phyloP scores from a whole-genome alignment of 2,888 invertebrate species.

The Craniophora ligustri region DNA sequence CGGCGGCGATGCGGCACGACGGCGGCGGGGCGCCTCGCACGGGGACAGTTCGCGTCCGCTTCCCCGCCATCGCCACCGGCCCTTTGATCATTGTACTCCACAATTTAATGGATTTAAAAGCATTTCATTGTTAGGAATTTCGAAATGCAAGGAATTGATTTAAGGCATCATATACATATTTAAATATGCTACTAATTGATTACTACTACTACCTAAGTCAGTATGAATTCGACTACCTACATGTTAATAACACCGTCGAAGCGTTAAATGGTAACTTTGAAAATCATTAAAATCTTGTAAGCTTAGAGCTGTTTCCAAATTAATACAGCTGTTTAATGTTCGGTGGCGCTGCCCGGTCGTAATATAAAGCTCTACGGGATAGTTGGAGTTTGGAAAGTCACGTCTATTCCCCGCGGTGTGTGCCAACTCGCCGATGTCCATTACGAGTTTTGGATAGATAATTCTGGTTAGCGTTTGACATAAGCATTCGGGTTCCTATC shows the following conservation, averaged over 20 bases:
- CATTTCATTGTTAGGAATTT: constrained; percentile 73
- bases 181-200: constrained; percentile 31
- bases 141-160: constrained; percentile 54
- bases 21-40: constrained; percentile 54
- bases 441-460: constrained; percentile 58
- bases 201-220: too few species aligned
- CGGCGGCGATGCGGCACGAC: constrained; percentile 46
- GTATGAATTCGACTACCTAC: too few species aligned
- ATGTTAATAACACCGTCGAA: constrained; percentile 3
- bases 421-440: constrained; percentile 56
- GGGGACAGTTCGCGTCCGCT: constrained; percentile 55
- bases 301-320: constrained; percentile 39
- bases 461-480: constrained; percentile 40
- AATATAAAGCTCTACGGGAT: constrained; percentile 52
- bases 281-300: constrained; percentile 1
- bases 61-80: constrained; percentile 60
- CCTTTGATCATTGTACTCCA: constrained; percentile 76
- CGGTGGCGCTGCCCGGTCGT: constrained; percentile 43
- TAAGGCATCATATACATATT: constrained; percentile 45
- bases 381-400: constrained; percentile 56
- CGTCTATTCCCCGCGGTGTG: constrained; percentile 57
- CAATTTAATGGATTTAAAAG: constrained; percentile 81
- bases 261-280: constrained; percentile 12
- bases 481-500: constrained; percentile 31
- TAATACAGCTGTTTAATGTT: constrained; percentile 56